Evolutionary conservation across 2,113 vertebrate species (phyloP), one percentile per base, ranked within the genome.

Genomic region (Zootoca vivipara): DNA sequence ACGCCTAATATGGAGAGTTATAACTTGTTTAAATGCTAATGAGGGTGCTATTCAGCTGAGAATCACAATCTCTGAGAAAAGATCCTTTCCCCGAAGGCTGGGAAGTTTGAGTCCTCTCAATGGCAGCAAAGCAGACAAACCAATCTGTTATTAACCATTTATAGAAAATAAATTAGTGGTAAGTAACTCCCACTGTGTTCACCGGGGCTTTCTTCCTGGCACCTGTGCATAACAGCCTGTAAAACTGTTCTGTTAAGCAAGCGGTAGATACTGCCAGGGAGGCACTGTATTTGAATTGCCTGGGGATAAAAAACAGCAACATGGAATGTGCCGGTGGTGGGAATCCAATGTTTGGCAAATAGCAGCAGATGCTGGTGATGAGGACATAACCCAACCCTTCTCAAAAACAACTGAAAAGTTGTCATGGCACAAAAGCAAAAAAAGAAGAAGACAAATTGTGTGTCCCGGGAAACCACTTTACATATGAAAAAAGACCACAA

Each of bases 21-120:
- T 38, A 85, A 85, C 38, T 85, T 74, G 69, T 81, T 89, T 89
- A 85, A 89, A 80, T 89, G 78, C 82, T 85, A 89, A 89, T 69
- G 74, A 70, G 64, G 46, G 13, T 72, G 46, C 40, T 24, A 35
- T 88, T 46, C 22, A 22, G 46, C 33, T 22, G 13, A 16, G 26
- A 90, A 18, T 70, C 22, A 64, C 20, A 35, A 70, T 30, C 35
- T 22, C 56, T 26, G 26, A 13, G 13, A 38, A 82, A 80, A 62
- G 1, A 15, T 9, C 6, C 20, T 62, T 64, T 64, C 30, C 0
- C 62, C 1, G 46, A 88, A 64, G 1, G 10, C 12, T 35, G n/a
- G 9, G 86, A 8, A 33, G 0, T 35, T 24, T 82, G 58, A 65
- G 58, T 40, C 28, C 28, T 3, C 77, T 78, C 13, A 20, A 18